These are phyloP conservation scores for Tinea pellionella DNA, from an alignment of 2,888 invertebrate species.

Conservation along the genomic window DNA sequence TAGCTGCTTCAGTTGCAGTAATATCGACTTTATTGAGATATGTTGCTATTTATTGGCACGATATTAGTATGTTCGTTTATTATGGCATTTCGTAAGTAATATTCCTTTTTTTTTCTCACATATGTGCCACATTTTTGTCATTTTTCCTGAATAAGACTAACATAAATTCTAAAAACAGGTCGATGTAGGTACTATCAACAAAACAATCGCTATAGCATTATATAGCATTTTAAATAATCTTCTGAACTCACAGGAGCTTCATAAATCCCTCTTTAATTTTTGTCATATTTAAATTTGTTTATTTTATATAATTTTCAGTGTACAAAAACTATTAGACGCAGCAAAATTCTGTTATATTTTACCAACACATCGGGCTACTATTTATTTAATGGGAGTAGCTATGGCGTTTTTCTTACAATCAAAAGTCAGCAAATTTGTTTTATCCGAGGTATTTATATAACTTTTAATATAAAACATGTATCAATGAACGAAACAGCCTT, in stretches of 20 bases:
- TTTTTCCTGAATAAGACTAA: no score
- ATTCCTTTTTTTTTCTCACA: neutral
- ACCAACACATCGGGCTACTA: conserved; percentile 66
- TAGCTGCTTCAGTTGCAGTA: conserved; percentile 38
- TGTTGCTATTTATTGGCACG: conserved; percentile 51
- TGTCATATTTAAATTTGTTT: neutral
- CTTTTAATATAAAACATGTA: no score
- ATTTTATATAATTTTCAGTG: conserved; percentile 30
- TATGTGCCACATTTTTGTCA: no score
- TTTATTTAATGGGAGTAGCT: conserved; percentile 66
- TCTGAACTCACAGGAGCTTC: no score
- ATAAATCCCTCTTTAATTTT: no score
- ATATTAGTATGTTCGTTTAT: conserved; percentile 67
- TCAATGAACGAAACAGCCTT: neutral
- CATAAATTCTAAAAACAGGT: no score
- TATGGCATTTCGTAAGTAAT: conserved; percentile 66
- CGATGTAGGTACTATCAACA: no score
- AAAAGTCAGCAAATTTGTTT: conserved; percentile 41
- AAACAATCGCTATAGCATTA: no score
- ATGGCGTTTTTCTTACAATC: conserved; percentile 61
- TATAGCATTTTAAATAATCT: no score
- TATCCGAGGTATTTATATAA: conserved; percentile 41
- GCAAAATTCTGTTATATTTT: conserved; percentile 64
- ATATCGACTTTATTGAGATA: conserved; percentile 59
- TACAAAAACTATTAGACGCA: conserved; percentile 58